These are phyloP conservation scores for Drosophila yakuba DNA, from an alignment of 1,140 invertebrate species.

Conservation along the genomic window DNA sequence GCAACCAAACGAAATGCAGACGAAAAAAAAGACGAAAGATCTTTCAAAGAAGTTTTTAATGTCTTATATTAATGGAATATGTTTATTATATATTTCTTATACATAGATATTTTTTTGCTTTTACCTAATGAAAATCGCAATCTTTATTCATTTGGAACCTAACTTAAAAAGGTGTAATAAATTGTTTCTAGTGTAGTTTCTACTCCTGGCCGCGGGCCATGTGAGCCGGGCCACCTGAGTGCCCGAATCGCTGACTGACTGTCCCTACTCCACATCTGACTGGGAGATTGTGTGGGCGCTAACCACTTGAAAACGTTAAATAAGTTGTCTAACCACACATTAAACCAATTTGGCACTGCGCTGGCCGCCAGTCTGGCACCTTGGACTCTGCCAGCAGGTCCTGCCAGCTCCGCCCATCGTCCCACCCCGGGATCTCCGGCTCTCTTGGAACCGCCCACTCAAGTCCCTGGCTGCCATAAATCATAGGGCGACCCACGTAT, in stretches of 20 bases:
- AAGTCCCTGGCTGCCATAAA: constrained; percentile 68
- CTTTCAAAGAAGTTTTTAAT: too few relatives aligned
- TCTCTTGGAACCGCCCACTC: constrained; percentile 29
- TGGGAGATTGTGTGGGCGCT: constrained; percentile 38
- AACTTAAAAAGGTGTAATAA: too few relatives aligned
- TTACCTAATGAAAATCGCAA: background rate
- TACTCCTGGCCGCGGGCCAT: constrained; percentile 21
- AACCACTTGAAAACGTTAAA: constrained; percentile 83
- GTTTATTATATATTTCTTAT: too few relatives aligned
- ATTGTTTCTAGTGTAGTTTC: background rate
- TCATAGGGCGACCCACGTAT: constrained; percentile 76
- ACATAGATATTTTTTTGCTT: too few relatives aligned
- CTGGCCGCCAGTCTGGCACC: constrained; percentile 71
- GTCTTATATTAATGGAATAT: too few relatives aligned
- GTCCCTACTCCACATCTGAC: constrained; percentile 49
- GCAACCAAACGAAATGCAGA: constrained; percentile 35
- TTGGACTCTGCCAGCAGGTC: constrained; percentile 30
- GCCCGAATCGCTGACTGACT: constrained; percentile 38
- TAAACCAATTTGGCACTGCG: constrained; percentile 80
- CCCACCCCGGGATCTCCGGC: constrained; percentile 5
- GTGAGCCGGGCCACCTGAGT: constrained; percentile 59
- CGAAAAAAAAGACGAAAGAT: background rate
- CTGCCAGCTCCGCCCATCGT: constrained; percentile 7
- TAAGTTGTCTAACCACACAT: constrained; percentile 83
- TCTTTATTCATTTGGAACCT: background rate